Evolutionary conservation across 2,888 invertebrate genomes (phyloP), one percentile per base, ranked within the genome.

Genomic region (Syritta pipiens): DNA sequence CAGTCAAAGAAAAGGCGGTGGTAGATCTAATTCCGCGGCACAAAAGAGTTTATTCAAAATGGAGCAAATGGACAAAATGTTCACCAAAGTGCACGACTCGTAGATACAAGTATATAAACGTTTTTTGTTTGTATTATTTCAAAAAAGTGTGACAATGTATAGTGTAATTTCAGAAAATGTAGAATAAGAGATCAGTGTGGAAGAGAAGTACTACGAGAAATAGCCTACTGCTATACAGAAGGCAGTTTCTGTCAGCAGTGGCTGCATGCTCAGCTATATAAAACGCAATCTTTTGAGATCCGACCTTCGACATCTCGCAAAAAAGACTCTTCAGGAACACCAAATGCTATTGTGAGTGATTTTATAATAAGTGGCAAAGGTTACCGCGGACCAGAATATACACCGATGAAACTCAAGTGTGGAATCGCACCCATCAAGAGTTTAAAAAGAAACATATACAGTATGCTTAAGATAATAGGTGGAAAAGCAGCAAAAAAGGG

Each of bases 21-120:
- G 84, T 86, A n/a, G 87, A 89, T 7, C 83, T 84, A 9, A 82
- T 82, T 35, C 83, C 86, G 4, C 83, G 84, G 1, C 85, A 86
- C 63, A 75, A 86, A 4, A 83, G 91, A 22, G 90, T 93, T 9
- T 95, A 93, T 85, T 92, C 93, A 1, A 91, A 92, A 82, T 97
- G 97, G 97, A 93, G 94, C 32, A 90, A 92, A 24, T 97, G 97
- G 97, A 93, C 94, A 0, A 89, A 92, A 7, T 97, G 97, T 85
- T 93, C 94, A 0, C 90, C 92, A 76, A 92, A 93, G 82, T 97
- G 97, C 86, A 93, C 93, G 12, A 96, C 96, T 1, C 91, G 93
- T 30, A 91, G 97, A 82, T 91, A 92, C 85, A 93, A 94, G 94
- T 93, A 86, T 85, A 85, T 19, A 4, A 7, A 7, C 4, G 19